phyloP scores from a whole-genome alignment of 2,113 vertebrate genomes.

The Chiloscyllium plagiosum region DNA sequence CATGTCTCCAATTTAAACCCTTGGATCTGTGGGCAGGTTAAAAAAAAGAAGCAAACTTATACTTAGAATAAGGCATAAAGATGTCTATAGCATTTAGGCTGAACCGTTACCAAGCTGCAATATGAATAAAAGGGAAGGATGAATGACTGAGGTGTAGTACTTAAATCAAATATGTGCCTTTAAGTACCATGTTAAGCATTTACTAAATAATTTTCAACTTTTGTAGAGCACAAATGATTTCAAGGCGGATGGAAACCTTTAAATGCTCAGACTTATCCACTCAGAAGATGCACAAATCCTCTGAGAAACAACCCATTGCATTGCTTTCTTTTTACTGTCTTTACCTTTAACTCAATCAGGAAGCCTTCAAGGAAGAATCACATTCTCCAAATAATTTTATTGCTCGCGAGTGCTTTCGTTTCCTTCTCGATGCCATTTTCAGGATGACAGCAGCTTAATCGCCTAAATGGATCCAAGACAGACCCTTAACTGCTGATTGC shows the following conservation, averaged over 20 bases:
- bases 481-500: conserved; percentile 35
- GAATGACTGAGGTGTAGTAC: too few relatives aligned
- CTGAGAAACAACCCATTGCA: background rate
- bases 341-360: conserved; percentile 31
- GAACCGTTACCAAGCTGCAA: background rate
- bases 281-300: background rate
- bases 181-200: background rate
- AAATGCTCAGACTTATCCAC: background rate
- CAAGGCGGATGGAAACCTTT: background rate
- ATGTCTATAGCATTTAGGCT: background rate
- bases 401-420: conserved; percentile 35
- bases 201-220: background rate
- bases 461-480: conserved; percentile 43
- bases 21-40: background rate
- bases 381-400: conserved; percentile 41
- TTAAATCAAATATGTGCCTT: background rate
- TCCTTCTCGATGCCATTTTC: conserved; percentile 41
- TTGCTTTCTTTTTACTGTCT: background rate
- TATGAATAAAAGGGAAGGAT: background rate
- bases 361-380: conserved; percentile 41
- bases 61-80: background rate
- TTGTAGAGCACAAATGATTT: background rate
- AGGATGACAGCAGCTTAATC: conserved; percentile 45
- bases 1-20: background rate
- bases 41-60: too few relatives aligned